Conservation (phyloP, 2,113 vertebrate species). For the Carollia perspicillata region DNA sequence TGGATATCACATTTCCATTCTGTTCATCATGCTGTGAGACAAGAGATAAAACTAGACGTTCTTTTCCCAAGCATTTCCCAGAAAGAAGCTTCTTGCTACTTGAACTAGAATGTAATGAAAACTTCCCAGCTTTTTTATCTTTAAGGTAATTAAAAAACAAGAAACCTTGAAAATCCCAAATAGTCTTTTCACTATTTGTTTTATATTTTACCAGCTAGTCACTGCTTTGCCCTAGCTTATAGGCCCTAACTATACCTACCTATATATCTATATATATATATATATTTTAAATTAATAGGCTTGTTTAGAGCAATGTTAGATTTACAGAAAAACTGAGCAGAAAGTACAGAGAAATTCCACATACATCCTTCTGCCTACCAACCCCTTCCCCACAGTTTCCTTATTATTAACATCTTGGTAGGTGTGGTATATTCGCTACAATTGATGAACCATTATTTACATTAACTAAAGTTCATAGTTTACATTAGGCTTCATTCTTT, state of each 20-base stretch:
- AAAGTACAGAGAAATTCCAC: not conserved
- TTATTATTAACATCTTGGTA: too few species aligned
- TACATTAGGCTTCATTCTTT: not conserved
- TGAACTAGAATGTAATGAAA: not conserved
- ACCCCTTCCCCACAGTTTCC: too few species aligned
- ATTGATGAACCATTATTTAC: not conserved
- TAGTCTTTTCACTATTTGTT: not conserved
- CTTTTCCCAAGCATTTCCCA: not conserved
- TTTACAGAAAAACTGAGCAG: not conserved
- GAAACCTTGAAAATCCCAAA: not conserved
- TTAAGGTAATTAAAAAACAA: not conserved
- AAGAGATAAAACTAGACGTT: not conserved
- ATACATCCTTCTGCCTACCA: not conserved
- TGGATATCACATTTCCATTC: not conserved
- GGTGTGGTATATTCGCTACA: not conserved
- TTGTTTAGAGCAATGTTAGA: conserved; percentile 40
- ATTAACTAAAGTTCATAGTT: not conserved
- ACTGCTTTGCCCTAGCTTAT: not conserved
- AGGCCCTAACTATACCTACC: not conserved
- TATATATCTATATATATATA: not conserved
- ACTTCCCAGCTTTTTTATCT: not conserved
- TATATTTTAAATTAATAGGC: not conserved
- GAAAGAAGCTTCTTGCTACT: not conserved
- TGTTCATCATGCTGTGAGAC: not conserved
- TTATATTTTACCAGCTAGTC: not conserved